These are phyloP conservation scores for Dimorphilus gyrociliatus DNA, from an alignment of 2,888 invertebrate species.

Conservation along the genomic window DNA sequence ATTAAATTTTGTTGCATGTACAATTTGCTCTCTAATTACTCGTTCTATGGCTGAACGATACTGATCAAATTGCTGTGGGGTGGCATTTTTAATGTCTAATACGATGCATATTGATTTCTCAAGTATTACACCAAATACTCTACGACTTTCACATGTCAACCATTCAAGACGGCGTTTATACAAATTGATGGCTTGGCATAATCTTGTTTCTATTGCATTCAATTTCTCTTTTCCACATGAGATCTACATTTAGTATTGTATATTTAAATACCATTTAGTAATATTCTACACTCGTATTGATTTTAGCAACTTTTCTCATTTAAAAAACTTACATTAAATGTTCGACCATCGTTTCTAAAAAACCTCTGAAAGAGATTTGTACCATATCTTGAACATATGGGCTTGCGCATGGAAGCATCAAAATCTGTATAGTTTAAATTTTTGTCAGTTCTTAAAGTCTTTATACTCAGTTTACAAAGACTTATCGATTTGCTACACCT, in stretches of 20 bases:
- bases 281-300: too few species aligned
- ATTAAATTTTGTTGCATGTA: constrained; percentile 31
- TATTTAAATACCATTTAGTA: background rate
- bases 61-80: constrained; percentile 31
- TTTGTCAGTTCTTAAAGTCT: too few species aligned
- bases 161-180: constrained; percentile 32
- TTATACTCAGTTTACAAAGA: too few species aligned
- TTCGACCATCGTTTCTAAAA: constrained; percentile 25
- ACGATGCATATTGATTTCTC: constrained; percentile 29
- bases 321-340: constrained; percentile 26
- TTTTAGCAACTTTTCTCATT: too few species aligned
- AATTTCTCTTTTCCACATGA: constrained; percentile 25
- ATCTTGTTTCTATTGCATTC: constrained; percentile 20
- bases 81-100: constrained; percentile 30
- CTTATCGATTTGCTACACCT: too few species aligned
- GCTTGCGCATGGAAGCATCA: constrained; percentile 23
- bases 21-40: constrained; percentile 31
- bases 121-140: constrained; percentile 34
- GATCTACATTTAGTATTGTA: constrained; percentile 14
- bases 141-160: constrained; percentile 34
- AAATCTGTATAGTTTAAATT: constrained; percentile 17
- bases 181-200: constrained; percentile 23
- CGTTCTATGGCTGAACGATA: constrained; percentile 27
- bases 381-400: constrained; percentile 30
- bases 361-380: constrained; percentile 21